These are phyloP conservation scores for Capitulum mitella DNA, from an alignment of 2,888 invertebrate species.

Conservation along the genomic window DNA sequence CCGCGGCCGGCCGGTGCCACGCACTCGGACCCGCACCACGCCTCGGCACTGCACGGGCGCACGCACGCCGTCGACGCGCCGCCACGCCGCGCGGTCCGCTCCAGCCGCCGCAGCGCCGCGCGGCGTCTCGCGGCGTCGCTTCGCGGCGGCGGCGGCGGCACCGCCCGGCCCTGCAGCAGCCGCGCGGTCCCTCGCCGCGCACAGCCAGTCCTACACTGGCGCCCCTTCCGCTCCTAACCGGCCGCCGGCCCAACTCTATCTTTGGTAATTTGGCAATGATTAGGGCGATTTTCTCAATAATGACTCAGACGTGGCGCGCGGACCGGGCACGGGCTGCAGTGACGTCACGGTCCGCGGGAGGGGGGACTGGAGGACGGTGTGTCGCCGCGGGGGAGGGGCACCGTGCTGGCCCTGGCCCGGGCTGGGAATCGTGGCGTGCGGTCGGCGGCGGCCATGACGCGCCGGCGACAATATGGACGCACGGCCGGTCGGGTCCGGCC, in stretches of 20 bases:
- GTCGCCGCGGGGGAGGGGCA: no score
- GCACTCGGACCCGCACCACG: no score
- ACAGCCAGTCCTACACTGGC: neutral
- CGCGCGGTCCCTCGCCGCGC: neutral
- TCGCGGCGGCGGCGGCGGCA: neutral
- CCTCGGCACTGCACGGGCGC: no score
- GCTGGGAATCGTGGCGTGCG: neutral
- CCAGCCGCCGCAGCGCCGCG: neutral
- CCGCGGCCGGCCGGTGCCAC: no score
- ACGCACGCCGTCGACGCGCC: neutral
- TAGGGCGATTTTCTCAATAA: slow-evolving; percentile 25
- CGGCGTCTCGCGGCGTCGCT: neutral
- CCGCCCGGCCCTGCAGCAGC: neutral
- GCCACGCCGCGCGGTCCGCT: neutral
- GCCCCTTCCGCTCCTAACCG: neutral
- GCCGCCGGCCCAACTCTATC: neutral
- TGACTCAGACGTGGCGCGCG: slow-evolving; percentile 9
- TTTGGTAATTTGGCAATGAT: slow-evolving; percentile 22
- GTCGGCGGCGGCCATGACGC: slow-evolving; percentile 6
- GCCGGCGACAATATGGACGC: neutral
- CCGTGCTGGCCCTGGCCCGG: no score
- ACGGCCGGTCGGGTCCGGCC: no score
- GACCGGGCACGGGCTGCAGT: neutral
- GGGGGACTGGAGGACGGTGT: neutral
- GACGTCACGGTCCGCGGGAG: neutral